These are phyloP conservation scores for Abrostola triplasia DNA, from an alignment of 2,888 invertebrate species.

Conservation along the genomic window DNA sequence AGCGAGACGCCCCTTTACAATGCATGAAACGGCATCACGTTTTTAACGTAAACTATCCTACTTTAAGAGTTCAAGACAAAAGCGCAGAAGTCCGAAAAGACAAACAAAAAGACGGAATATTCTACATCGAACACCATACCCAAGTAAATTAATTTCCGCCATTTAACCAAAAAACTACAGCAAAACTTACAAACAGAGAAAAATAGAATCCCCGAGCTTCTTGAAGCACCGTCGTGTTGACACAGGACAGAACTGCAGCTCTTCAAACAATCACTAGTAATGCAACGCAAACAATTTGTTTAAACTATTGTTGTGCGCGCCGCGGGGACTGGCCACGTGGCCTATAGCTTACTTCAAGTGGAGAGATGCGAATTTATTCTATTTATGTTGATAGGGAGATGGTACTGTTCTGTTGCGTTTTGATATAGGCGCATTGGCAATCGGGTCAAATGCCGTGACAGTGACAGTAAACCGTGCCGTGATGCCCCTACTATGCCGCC, in stretches of 20 bases:
- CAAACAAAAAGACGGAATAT: too few species aligned
- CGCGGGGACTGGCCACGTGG: constrained; percentile 28
- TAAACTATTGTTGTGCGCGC: constrained; percentile 42
- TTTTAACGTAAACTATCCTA: too few species aligned
- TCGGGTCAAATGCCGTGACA: too few species aligned
- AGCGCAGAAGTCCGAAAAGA: too few species aligned
- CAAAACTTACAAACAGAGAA: background rate
- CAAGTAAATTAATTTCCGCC: background rate
- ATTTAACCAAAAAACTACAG: background rate
- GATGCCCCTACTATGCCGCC: too few species aligned
- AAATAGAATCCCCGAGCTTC: background rate
- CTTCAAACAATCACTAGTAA: constrained; percentile 45
- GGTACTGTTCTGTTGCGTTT: background rate
- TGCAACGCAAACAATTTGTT: constrained; percentile 53
- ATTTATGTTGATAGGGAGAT: background rate
- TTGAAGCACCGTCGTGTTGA: constrained; percentile 10
- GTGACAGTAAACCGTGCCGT: too few species aligned
- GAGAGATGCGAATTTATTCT: background rate
- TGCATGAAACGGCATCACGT: too few species aligned
- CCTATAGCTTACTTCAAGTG: background rate
- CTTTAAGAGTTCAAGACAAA: too few species aligned
- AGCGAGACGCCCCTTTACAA: too few species aligned
- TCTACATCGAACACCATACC: background rate
- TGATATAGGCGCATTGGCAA: too few species aligned
- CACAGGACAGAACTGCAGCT: constrained; percentile 27